Evolutionary conservation across 2,113 vertebrate species (phyloP).

Genomic region (Caretta caretta): DNA sequence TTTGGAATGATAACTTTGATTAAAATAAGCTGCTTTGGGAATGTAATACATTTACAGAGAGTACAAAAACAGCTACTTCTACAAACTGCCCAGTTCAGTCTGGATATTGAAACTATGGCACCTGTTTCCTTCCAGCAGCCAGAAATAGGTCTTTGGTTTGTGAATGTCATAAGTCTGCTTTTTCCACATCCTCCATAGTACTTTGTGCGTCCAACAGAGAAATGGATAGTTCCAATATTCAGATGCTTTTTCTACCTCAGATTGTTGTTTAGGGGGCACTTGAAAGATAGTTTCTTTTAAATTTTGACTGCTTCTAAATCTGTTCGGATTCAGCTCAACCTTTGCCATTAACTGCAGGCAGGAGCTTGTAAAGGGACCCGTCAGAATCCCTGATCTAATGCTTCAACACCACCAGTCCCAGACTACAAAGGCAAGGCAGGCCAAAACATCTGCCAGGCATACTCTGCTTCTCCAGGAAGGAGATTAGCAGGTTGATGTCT

Average conservation of each 20-base stretch:
- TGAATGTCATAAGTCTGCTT: background rate
- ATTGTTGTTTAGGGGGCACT: background rate
- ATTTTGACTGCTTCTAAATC: background rate
- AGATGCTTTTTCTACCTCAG: background rate
- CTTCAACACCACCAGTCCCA: background rate
- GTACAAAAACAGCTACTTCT: background rate
- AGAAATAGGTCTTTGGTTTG: background rate
- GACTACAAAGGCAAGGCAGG: constrained; percentile 18
- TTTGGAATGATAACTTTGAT: background rate
- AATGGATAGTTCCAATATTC: background rate
- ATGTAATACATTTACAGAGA: background rate
- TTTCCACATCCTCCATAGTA: background rate
- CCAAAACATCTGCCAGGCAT: constrained; percentile 30
- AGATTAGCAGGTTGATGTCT: constrained; percentile 38
- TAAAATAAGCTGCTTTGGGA: background rate
- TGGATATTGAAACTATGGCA: background rate
- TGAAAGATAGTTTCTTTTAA: background rate
- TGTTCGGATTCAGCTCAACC: constrained; percentile 12
- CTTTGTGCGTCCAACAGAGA: background rate
- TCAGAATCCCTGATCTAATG: background rate
- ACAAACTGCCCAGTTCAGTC: background rate
- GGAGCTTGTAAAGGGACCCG: background rate
- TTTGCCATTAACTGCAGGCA: background rate
- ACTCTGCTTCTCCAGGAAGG: constrained; percentile 19
- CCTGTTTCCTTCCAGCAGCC: background rate